phyloP scores from a whole-genome alignment of 2,113 vertebrate genomes.

The Murina feae region DNA sequence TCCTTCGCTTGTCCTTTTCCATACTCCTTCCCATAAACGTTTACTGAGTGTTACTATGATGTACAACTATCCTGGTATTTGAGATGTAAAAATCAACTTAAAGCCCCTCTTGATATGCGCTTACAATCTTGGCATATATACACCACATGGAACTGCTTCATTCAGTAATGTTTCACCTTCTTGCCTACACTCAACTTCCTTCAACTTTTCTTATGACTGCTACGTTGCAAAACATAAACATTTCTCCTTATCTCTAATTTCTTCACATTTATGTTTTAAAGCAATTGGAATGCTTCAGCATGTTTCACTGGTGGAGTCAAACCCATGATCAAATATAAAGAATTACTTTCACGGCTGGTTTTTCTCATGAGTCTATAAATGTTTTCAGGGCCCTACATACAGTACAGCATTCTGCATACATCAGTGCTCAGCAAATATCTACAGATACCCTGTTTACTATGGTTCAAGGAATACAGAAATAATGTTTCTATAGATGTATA shows the following conservation, averaged over 20 bases:
- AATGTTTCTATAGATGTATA: background rate
- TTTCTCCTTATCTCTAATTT: background rate
- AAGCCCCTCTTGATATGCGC: background rate
- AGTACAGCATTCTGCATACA: background rate
- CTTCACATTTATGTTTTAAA: background rate
- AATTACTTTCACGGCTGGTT: background rate
- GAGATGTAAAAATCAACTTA: constrained; percentile 1
- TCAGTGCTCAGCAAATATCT: background rate
- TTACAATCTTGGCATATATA: background rate
- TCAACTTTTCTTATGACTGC: background rate
- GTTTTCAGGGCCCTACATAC: background rate
- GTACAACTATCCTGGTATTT: background rate
- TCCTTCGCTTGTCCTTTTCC: background rate
- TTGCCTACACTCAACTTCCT: background rate
- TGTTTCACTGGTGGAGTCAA: background rate
- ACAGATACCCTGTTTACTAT: background rate
- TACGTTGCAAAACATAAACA: background rate
- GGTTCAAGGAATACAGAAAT: background rate
- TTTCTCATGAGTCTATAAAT: background rate
- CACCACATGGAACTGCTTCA: background rate
- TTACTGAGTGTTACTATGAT: background rate
- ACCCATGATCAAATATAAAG: background rate
- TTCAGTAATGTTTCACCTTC: background rate
- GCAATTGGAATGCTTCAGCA: background rate
- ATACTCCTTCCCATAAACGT: background rate